Evolutionary conservation across 2,888 invertebrate genomes (phyloP), one percentile per base, ranked within the genome.

Genomic region (Itoplectis maculator): DNA sequence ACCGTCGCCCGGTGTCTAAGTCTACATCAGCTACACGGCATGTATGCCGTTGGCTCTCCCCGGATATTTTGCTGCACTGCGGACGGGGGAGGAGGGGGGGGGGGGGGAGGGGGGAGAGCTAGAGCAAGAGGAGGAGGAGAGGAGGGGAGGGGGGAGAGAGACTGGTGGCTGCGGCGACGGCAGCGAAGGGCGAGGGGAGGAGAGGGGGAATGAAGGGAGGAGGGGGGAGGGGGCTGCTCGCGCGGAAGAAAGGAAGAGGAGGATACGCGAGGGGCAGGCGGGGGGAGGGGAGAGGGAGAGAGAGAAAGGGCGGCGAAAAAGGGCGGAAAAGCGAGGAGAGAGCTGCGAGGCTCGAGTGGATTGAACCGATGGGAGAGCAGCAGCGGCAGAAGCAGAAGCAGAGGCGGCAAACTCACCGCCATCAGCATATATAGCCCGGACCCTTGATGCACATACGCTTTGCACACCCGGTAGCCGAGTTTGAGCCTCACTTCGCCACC

Each of bases 231-330:
- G 56, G 59, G 45, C 37, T 29, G 77, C 56, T 59, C 54, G 68
- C 49, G 70, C 66, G 75, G 70, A 75, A 72, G 59, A 29, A 82
- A 75, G 42, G 51, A 70, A 49, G 45, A 18, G 61, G 56, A 18
- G 54, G 45, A 13, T 54, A 15, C 40, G 13, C 37, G 18, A 56
- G 18, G 77, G 42, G 73, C 42, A 66, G 54, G 40, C 49, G 40
- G 40, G 81, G 85, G 84, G 85, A 83, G 82, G 85, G 82, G 87
- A 88, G 88, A 83, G 82, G 85, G 82, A 87, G 88, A 88, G 88
- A 89, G 89, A 89, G 70, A 66, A 79, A 74, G 74, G 63, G 65
- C 75, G 65, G 45, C 40, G 79, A 74, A 66, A 82, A 82, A 82
- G 82, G 70, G 79, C 70, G 82, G 82, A 82, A 82, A 78, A 79